Base-by-base conservation (phyloP, 2,113 vertebrate genomes). In the Corythoichthys haematopterus region DNA sequence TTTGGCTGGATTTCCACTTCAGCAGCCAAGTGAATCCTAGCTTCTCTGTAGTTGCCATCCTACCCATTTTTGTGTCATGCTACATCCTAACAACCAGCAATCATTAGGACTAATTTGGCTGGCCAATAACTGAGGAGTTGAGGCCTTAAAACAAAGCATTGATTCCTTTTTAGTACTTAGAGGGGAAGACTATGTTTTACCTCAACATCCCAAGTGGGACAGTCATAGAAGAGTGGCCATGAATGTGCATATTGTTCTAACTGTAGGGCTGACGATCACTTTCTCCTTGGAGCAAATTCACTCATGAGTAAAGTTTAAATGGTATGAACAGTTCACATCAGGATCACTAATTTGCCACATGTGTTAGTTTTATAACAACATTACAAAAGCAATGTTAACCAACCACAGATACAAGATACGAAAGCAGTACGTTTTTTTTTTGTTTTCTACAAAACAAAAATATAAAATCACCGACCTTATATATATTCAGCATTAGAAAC, bases 101-200 rank as follows among this genome's bases (percentile, higher is more conserved):
- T 77, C 74, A 72, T 61, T 72, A 57, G 68, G 71, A 80, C 78
- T 81, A 65, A 84, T 77, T 81, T 67, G 65, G 56, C 75, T 65
- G 33, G 37, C 68, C 79, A 74, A 76, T 28, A 71, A 76, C 63
- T 38, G 70, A 69, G 73, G 62, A 62, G 71, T 63, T 11, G 56
- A 55, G 67, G 77, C 74, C 71, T 71, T 16, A 68, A 68, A 76
- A 74, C 77, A 59, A 6, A 64, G 43, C 48, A 60, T 65, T 65
- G 40, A 12, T 40, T 65, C 33, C 33, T 6, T 57, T 67, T 74
- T 67, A 71, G 77, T 77, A 78, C 12, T 0, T 33, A 55, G 3
- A 55, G 47, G 13, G 15, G 1, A 33, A 33, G 53, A 13, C 51
- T 11, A 52, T 35, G 53, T 20, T 55, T 33, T 12, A 55, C 52